phyloP scores from a whole-genome alignment of 2,888 invertebrate species.

The Macrosoma leucophasiata region DNA sequence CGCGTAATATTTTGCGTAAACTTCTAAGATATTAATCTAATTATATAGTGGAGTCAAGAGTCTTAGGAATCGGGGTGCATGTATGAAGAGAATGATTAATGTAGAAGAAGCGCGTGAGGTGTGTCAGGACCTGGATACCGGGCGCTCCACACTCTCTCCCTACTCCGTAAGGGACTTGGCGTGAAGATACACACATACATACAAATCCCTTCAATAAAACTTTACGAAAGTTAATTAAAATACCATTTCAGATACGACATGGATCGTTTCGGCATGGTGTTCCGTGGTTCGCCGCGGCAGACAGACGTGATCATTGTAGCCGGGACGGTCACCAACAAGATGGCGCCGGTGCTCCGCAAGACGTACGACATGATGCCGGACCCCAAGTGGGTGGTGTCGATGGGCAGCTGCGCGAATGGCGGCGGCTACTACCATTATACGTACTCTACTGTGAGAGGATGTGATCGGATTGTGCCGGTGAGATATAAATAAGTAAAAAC shows the following conservation, averaged over 20 bases:
- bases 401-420: conserved; percentile 99
- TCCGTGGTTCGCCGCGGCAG: conserved; percentile 96
- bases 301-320: conserved; percentile 98
- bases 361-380: conserved; percentile 98
- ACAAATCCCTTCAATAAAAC: too few relatives aligned
- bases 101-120: too few relatives aligned
- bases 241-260: conserved; percentile 86
- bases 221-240: background rate
- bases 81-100: too few relatives aligned
- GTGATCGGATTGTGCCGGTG: conserved; percentile 60
- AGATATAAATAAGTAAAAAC: too few relatives aligned
- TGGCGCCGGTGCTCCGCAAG: conserved; percentile 97
- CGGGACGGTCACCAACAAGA: conserved; percentile 98
- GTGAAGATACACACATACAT: too few relatives aligned
- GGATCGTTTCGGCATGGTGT: conserved; percentile 98
- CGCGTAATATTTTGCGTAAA: too few relatives aligned
- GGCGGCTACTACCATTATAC: conserved; percentile 99
- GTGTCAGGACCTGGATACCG: too few relatives aligned
- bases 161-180: too few relatives aligned
- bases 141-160: too few relatives aligned
- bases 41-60: too few relatives aligned
- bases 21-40: too few relatives aligned
- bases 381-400: conserved; percentile 97
- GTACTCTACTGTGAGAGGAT: conserved; percentile 90
- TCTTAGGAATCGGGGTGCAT: too few relatives aligned